These are phyloP conservation scores for Mercenaria mercenaria DNA, from an alignment of 1,140 invertebrate species.

Conservation along the genomic window DNA sequence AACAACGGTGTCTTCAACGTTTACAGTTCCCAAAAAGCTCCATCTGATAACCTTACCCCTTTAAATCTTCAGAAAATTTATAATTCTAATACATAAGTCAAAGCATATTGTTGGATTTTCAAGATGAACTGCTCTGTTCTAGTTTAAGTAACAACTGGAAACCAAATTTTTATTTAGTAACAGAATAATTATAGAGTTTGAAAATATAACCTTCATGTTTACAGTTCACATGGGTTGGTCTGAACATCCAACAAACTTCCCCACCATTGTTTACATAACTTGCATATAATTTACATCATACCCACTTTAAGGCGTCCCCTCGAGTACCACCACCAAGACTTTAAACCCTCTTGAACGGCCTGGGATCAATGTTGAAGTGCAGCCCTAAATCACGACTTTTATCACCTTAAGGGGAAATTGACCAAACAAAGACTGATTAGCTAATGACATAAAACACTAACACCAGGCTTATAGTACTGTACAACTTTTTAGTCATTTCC, in stretches of 20 bases:
- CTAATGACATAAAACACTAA: conserved; percentile 1
- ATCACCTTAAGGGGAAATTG: neutral
- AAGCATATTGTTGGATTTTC: too few species aligned
- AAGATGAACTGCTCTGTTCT: too few species aligned
- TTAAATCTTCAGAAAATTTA: too few species aligned
- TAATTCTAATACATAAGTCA: too few species aligned
- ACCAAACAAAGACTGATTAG: neutral
- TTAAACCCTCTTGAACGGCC: neutral
- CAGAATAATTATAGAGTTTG: too few species aligned
- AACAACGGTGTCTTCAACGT: too few species aligned
- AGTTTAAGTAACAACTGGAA: too few species aligned
- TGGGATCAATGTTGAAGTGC: neutral
- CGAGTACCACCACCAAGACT: neutral
- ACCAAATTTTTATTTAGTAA: too few species aligned
- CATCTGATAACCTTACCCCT: too few species aligned
- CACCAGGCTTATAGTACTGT: neutral
- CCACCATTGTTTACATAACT: neutral
- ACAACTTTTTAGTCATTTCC: neutral
- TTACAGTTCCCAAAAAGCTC: too few species aligned
- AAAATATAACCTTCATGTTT: neutral
- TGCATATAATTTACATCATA: conserved; percentile 11
- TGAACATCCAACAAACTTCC: neutral
- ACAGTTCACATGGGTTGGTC: neutral
- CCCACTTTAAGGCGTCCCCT: neutral
- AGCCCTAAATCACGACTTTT: conserved; percentile 16